Evolutionary conservation across 2,113 vertebrate genomes (phyloP).

Genomic region (Dipodomys merriami): DNA sequence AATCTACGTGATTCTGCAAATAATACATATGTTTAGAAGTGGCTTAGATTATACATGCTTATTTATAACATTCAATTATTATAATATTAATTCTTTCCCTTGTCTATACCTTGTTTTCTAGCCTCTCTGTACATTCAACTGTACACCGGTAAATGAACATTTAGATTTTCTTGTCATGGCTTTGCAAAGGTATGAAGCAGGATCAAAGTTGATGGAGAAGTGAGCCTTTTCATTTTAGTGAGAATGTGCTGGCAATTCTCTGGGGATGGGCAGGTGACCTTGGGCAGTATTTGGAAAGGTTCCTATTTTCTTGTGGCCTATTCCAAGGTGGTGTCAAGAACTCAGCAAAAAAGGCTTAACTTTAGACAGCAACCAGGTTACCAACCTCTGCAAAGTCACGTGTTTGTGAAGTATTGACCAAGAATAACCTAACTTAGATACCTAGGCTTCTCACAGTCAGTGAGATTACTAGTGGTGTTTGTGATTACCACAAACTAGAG

Average conservation of each 20-base stretch:
- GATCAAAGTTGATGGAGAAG: neutral
- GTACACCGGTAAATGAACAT: neutral
- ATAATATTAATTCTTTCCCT: neutral
- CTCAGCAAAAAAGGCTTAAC: too few relatives aligned
- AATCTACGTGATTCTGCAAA: slow-evolving; percentile 52
- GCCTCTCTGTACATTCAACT: neutral
- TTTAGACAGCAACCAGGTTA: neutral
- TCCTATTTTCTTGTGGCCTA: neutral
- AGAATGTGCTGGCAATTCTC: neutral
- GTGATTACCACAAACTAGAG: neutral
- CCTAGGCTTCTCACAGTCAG: neutral
- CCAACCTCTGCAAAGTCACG: neutral
- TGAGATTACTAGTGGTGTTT: neutral
- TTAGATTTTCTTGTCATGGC: neutral
- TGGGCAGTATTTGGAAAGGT: neutral
- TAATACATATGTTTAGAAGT: slow-evolving; percentile 47
- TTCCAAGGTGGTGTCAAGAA: neutral
- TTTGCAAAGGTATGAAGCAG: neutral
- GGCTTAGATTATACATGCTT: slow-evolving; percentile 12
- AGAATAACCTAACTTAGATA: neutral
- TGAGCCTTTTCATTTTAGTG: neutral
- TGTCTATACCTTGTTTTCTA: neutral
- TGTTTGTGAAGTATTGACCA: neutral
- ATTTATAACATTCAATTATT: slow-evolving; percentile 58
- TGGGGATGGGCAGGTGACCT: neutral